phyloP scores from a whole-genome alignment of 2,797 vertebrate genomes.

The Poliocrania exsul region DNA sequence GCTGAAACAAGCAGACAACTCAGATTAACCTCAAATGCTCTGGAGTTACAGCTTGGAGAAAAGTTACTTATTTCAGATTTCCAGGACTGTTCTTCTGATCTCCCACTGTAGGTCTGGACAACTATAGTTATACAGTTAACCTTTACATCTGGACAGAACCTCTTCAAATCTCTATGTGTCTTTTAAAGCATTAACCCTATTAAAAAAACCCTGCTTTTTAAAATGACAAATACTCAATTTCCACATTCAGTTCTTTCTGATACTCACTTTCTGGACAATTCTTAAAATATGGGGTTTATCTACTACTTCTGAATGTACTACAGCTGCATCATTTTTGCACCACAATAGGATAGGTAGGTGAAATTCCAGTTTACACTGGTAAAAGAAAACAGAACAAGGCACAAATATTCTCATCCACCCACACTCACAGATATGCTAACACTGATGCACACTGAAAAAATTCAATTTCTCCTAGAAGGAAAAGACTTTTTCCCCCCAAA shows the following conservation, averaged over 20 bases:
- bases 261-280: not conserved
- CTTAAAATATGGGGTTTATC: not conserved
- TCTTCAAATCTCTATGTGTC: not conserved
- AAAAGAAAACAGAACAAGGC: not conserved
- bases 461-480: not conserved
- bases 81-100: not conserved
- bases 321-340: not conserved
- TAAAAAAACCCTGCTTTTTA: accelerated
- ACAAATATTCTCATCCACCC: not conserved
- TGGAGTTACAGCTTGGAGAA: not conserved
- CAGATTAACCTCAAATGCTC: not conserved
- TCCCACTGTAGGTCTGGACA: not conserved
- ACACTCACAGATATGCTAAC: not conserved
- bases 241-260: not conserved
- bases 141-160: not conserved
- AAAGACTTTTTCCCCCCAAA: accelerated
- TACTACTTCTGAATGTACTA: not conserved
- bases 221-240: not conserved
- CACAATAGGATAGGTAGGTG: not conserved
- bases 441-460: not conserved
- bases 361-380: not conserved
- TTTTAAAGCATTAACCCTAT: not conserved
- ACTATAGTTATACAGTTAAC: not conserved
- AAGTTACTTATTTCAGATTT: not conserved
- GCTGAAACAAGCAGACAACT: not conserved